Conservation (phyloP, 2,113 vertebrate genomes). For the Malurus melanocephalus region DNA sequence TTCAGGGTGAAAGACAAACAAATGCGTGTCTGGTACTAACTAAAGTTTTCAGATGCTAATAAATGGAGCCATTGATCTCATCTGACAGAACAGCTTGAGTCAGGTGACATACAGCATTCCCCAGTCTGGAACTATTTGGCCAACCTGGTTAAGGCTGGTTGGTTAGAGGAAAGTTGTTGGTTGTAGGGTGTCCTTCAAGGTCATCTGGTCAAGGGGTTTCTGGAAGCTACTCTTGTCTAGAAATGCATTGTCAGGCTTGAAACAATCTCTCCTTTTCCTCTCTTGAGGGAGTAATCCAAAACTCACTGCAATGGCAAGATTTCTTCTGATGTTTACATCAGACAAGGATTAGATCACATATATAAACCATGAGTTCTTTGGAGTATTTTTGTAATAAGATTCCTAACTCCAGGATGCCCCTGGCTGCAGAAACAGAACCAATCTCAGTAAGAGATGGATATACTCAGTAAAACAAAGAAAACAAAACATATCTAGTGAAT, state of each 20-base stretch:
- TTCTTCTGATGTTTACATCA: background rate
- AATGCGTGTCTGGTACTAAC: background rate
- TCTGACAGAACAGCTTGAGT: rapidly evolving
- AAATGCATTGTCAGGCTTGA: background rate
- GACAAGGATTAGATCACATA: background rate
- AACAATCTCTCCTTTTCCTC: background rate
- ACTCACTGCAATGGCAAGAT: background rate
- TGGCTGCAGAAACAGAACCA: background rate
- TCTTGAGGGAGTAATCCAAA: background rate
- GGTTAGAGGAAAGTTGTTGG: background rate
- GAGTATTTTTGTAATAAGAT: background rate
- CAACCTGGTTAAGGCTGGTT: background rate
- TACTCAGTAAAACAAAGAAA: background rate
- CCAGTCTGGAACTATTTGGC: rapidly evolving
- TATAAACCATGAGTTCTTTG: background rate
- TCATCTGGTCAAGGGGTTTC: background rate
- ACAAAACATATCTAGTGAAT: background rate
- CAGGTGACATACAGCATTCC: background rate
- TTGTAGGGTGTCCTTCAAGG: background rate
- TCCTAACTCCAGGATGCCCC: background rate
- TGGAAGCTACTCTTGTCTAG: background rate
- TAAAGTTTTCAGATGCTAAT: background rate
- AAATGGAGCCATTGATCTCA: background rate
- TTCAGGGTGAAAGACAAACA: background rate
- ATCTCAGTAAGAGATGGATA: background rate